Conservation (phyloP, 2,113 vertebrate genomes). For the Entelurus aequoreus region DNA sequence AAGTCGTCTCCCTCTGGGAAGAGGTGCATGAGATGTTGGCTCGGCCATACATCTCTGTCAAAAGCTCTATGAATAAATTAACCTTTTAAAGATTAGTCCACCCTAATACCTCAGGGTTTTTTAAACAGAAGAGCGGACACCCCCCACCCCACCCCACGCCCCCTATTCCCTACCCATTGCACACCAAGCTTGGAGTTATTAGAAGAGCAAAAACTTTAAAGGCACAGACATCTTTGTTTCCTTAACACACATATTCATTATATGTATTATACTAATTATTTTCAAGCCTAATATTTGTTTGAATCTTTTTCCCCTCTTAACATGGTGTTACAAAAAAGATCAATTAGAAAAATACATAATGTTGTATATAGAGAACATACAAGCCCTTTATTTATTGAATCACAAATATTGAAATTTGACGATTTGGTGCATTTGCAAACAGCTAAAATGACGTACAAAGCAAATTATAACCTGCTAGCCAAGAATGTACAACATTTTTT, state of each 20-base stretch:
- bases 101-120: slow-evolving; percentile 96
- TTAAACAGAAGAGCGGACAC: slow-evolving; percentile 81
- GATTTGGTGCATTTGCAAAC: no score
- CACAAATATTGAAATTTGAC: no score
- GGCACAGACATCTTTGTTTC: slow-evolving; percentile 23
- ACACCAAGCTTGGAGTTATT: slow-evolving; percentile 68
- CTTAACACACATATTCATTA: not conserved
- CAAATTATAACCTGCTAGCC: no score
- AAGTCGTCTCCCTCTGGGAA: slow-evolving; percentile 82
- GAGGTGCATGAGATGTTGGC: slow-evolving; percentile 81
- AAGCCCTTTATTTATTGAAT: no score
- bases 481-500: no score
- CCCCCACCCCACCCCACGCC: not conserved
- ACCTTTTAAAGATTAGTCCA: slow-evolving; percentile 99
- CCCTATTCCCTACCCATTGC: slow-evolving; percentile 25
- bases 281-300: not conserved
- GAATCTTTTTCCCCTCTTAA: not conserved
- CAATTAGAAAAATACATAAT: no score
- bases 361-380: no score
- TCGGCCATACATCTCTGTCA: slow-evolving; percentile 99
- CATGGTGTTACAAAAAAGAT: no score
- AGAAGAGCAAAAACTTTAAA: slow-evolving; percentile 57
- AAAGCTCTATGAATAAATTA: slow-evolving; percentile 99
- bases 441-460: no score
- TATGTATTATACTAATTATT: not conserved